Evolutionary conservation across 1,140 invertebrate genomes (phyloP), one percentile per base, ranked within the genome.

Genomic region (Philopotamus ludificatus): DNA sequence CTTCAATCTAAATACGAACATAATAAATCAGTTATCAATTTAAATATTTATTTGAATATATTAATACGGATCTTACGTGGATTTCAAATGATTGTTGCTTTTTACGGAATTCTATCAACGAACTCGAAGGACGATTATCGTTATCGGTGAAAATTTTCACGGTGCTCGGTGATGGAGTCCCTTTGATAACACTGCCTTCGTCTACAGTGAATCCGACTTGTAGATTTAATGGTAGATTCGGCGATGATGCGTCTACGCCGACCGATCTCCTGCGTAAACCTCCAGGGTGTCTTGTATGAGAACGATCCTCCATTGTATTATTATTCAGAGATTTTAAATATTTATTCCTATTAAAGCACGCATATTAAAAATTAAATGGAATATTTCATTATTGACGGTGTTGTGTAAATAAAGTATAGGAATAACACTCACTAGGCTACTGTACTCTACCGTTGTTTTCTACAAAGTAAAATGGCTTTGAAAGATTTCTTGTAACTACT

Each of bases 81-180:
- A 81, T 77, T 71, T 81, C 79, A 72, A 81, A 79, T 9, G 78
- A 79, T 60, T 80, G 79, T 65, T 80, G 78, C 64, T 79, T 78
- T 72, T 79, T 80, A 57, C 78, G 77, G 66, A 79, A 80, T n/a
- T 81, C 76, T n/a, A 73, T 58, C 28, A 78, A 59, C 1, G 73
- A 70, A 15, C 72, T 68, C 1, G 71, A 70, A 10, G 67, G 71
- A 10, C 66, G 50, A 3, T 60, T 16, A 7, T 70, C 44, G 57
- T 71, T n/a, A 21, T 65, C 72, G 49, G 25, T 68, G 68, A 51
- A 71, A 67, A 67, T 28, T 71, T 72, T 53, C 58, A 71, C 26
- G 55, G 60, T 34, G 51, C 71, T 47, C 0, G 77, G 78, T 0
- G 78, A 78, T 1, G 77, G 77, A 1, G 77, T 79, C 0, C 73